Evolutionary conservation across 2,888 invertebrate species (phyloP).

Genomic region (Dusona sp.): DNA sequence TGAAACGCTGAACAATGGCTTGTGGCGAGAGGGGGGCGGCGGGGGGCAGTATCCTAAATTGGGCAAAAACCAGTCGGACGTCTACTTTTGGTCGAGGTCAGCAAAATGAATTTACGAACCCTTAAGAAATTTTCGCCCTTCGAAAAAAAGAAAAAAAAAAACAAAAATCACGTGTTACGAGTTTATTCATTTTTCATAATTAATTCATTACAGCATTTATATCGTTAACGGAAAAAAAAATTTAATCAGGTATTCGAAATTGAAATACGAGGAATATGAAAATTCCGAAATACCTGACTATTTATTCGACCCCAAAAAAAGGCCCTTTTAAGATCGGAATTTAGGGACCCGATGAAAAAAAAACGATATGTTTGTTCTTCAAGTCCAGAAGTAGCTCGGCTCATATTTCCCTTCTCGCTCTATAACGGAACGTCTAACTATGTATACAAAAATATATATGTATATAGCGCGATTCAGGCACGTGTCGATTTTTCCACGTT

Average conservation of each 20-base stretch:
- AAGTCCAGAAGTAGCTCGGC: conserved; percentile 35
- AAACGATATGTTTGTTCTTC: conserved; percentile 21
- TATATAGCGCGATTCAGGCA: conserved; percentile 10
- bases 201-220: not conserved
- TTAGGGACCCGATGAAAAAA: conserved; percentile 30
- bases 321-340: conserved; percentile 32
- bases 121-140: conserved; percentile 31
- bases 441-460: conserved; percentile 5
- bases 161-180: not conserved
- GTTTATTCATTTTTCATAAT: not conserved
- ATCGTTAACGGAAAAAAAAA: not conserved
- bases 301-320: conserved; percentile 25
- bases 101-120: conserved; percentile 68
- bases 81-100: conserved; percentile 76
- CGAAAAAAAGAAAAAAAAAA: not conserved
- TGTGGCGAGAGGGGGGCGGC: not conserved
- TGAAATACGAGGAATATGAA: not conserved
- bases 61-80: conserved; percentile 80
- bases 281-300: conserved; percentile 10
- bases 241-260: not conserved
- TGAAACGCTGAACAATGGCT: conserved; percentile 75
- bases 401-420: conserved; percentile 2
- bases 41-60: conserved; percentile 75
- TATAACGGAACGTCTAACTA: conserved; percentile 26
- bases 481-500: conserved; percentile 3